Conservation (phyloP, 2,113 vertebrate species). For the Loxodonta africana region DNA sequence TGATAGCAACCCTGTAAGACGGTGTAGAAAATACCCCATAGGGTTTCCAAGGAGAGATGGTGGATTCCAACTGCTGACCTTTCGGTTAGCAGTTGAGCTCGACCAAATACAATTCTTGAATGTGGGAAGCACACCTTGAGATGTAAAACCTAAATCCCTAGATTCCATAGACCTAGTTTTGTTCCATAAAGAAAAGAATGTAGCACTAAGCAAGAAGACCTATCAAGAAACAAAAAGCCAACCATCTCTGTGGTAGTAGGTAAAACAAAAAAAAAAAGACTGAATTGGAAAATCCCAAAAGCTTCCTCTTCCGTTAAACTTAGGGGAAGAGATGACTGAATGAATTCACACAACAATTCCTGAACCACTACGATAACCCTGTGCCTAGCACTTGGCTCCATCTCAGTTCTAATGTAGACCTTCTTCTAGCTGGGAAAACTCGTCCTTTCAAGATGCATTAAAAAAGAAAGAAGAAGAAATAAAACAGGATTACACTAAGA, state of each 20-base stretch:
- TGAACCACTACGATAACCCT: neutral
- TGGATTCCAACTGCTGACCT: too few relatives aligned
- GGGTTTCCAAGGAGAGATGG: too few relatives aligned
- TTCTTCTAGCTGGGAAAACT: neutral
- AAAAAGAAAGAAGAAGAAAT: neutral
- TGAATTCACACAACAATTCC: neutral
- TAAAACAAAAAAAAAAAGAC: neutral
- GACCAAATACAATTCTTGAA: neutral
- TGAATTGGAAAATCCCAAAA: neutral
- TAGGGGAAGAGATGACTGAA: neutral
- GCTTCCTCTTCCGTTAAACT: neutral
- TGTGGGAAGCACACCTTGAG: neutral
- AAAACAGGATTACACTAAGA: neutral
- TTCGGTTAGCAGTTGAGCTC: too few relatives aligned
- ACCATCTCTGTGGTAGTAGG: neutral
- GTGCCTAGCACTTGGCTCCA: neutral
- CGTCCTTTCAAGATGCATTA: neutral
- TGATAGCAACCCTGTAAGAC: too few relatives aligned
- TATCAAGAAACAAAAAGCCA: neutral
- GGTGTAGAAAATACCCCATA: too few relatives aligned
- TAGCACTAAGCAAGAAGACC: neutral
- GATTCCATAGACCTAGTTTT: neutral
- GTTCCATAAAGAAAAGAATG: neutral
- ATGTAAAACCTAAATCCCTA: neutral
- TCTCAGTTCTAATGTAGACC: neutral